These are phyloP conservation scores for Euclidia mi DNA, from an alignment of 2,888 invertebrate species.

Conservation along the genomic window DNA sequence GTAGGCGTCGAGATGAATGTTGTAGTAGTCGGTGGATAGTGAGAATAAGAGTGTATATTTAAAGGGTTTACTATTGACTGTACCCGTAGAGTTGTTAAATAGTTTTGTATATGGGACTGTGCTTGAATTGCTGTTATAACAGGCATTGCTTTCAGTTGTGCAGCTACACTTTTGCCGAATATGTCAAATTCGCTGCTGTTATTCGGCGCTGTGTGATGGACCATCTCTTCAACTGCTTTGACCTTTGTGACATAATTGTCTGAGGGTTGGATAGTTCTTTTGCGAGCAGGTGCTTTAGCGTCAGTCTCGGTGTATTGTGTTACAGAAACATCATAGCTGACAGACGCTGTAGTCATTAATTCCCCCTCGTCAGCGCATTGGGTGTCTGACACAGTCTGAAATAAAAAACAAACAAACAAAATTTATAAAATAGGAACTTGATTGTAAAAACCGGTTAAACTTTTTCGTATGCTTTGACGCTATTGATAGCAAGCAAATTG, in stretches of 20 bases:
- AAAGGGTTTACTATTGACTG: neutral
- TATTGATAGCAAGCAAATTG: no score
- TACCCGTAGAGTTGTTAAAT: neutral
- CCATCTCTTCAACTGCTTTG: neutral
- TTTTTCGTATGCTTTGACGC: no score
- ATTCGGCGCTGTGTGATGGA: neutral
- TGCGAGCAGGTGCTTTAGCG: no score
- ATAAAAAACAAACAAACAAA: no score
- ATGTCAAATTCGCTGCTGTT: neutral
- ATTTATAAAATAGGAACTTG: no score
- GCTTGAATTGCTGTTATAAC: slow-evolving; percentile 15
- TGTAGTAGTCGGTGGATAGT: neutral
- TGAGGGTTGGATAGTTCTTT: slow-evolving; percentile 1
- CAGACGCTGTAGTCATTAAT: no score
- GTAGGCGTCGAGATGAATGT: slow-evolving; percentile 1
- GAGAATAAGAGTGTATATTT: neutral
- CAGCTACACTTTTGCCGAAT: slow-evolving; percentile 17
- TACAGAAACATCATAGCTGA: no score
- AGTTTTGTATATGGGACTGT: slow-evolving; percentile 7
- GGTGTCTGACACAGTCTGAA: no score
- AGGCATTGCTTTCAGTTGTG: slow-evolving; percentile 21
- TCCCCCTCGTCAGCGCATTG: no score
- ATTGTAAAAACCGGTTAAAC: no score
- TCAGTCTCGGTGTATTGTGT: no score
- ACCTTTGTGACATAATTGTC: neutral